Evolutionary conservation across 2,113 vertebrate species (phyloP).

Genomic region (Ptilonorhynchus violaceus): DNA sequence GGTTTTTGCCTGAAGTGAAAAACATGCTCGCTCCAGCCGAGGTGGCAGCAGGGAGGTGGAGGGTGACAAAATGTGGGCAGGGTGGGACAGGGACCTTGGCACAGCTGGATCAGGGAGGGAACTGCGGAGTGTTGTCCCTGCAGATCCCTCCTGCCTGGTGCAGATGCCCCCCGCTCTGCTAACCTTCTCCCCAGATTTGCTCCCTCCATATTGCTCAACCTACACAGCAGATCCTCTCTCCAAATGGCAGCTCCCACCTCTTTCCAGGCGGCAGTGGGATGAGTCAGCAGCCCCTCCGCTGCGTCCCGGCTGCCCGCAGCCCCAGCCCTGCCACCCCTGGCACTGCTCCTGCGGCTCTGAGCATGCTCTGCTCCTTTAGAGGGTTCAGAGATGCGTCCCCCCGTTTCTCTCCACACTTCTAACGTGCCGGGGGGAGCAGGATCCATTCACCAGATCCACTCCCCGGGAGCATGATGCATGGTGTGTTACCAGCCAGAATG

Average conservation of each 20-base stretch:
- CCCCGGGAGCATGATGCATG: background rate
- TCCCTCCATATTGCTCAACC: background rate
- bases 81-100: background rate
- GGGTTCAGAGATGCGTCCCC: background rate
- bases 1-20: background rate
- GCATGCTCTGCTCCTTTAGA: rapidly evolving
- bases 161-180: background rate
- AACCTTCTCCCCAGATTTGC: background rate
- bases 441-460: rapidly evolving
- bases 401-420: rapidly evolving
- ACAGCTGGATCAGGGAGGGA: background rate
- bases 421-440: background rate
- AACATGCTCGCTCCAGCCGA: rapidly evolving
- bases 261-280: background rate
- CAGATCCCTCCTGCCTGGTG: background rate
- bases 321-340: background rate
- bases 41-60: background rate
- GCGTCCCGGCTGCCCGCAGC: background rate
- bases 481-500: background rate
- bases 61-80: background rate
- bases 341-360: background rate
- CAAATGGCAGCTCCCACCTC: background rate
- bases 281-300: background rate
- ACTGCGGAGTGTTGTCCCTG: background rate
- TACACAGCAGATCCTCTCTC: background rate